Conservation (phyloP, 2,797 vertebrate genomes). For the Atherinosoma microstoma region DNA sequence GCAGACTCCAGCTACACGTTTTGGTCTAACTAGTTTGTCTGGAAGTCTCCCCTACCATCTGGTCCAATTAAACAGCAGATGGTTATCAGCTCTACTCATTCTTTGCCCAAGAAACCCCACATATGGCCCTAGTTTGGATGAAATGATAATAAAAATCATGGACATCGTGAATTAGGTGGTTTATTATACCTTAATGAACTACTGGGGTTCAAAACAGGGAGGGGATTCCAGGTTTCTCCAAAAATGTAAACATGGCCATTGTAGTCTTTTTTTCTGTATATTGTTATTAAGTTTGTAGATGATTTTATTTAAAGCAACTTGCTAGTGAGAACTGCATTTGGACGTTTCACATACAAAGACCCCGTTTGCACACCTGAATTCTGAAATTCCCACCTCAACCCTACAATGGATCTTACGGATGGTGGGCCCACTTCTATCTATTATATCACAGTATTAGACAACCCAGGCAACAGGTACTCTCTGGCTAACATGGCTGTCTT, state of each 20-base stretch:
- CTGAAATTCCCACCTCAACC: background rate
- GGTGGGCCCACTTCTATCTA: too few species aligned
- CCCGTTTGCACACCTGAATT: background rate
- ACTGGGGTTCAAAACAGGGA: background rate
- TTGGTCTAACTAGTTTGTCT: background rate
- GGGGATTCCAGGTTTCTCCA: background rate
- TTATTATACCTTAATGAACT: background rate
- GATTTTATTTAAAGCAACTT: background rate
- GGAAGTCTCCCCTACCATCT: background rate
- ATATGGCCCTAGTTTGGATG: background rate
- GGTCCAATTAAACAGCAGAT: background rate
- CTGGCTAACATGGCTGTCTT: background rate
- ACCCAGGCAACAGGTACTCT: background rate
- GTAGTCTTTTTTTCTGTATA: too few species aligned
- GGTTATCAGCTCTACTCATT: background rate
- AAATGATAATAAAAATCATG: background rate
- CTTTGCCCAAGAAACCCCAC: background rate
- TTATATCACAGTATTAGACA: background rate
- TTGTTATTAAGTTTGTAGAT: background rate
- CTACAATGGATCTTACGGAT: too few species aligned
- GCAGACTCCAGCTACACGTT: background rate
- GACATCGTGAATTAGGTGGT: background rate
- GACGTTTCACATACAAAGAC: background rate
- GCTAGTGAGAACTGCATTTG: background rate
- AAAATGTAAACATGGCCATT: background rate